A percentile compares a stretch with the other conserved stretches of the same genome.
Evolutionary conservation across 2,888 invertebrate species (phyloP).

Genomic region (Polyommatus icarus): DNA sequence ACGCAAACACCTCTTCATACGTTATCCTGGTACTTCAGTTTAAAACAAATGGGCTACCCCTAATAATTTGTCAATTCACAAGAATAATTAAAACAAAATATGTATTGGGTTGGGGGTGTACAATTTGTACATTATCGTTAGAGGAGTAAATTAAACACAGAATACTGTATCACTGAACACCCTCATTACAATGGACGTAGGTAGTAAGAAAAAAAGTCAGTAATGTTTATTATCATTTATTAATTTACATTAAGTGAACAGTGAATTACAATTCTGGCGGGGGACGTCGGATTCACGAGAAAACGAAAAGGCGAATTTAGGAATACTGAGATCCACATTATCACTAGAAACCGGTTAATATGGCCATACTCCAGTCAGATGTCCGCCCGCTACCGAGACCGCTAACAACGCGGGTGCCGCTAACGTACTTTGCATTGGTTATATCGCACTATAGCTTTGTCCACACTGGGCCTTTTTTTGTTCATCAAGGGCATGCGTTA

Average conservation of each 20-base stretch:
- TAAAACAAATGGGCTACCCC: no score
- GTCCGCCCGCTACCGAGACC: conserved; percentile 31
- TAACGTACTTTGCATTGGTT: background rate
- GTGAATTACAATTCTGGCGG: conserved; percentile 50
- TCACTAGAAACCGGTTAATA: conserved; percentile 57
- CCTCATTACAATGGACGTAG: background rate
- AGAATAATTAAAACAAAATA: background rate
- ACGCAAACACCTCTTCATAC: no score
- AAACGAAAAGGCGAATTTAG: conserved; percentile 40
- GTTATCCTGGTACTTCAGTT: no score
- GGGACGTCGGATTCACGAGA: conserved; percentile 31
- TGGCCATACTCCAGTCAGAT: conserved; percentile 51
- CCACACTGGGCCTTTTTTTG: no score
- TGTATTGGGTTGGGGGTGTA: no score
- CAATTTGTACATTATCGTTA: no score
- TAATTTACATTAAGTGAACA: conserved; percentile 73
- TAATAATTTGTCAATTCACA: no score
- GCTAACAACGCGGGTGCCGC: conserved; percentile 27
- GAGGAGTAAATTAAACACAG: no score
- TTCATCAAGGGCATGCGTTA: no score
- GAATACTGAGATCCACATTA: conserved; percentile 70
- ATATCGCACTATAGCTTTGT: background rate
- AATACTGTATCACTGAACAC: no score
- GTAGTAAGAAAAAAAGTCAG: conserved; percentile 49
- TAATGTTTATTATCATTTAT: conserved; percentile 70